Percentiles rank a stretch among this genome's conserved stretches.
These are phyloP conservation scores for Prenolepis imparis DNA, from an alignment of 2,888 invertebrate genomes.

Conservation along the genomic window DNA sequence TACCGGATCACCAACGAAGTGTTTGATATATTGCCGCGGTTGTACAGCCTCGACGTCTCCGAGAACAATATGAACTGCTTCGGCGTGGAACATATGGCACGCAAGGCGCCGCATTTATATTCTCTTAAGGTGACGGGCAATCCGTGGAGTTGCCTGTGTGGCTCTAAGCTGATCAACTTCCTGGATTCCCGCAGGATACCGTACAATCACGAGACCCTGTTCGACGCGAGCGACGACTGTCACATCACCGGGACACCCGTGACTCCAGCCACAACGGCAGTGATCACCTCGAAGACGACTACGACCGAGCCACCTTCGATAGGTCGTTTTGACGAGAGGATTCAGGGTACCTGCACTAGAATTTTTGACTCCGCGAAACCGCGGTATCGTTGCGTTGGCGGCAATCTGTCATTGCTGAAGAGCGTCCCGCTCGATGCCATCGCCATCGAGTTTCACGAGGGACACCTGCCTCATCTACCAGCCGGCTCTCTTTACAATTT, in stretches of 20 bases:
- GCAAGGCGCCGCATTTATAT: slow-evolving; percentile 63
- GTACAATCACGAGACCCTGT: slow-evolving; percentile 70
- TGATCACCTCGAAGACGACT: slow-evolving; percentile 1
- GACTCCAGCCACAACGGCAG: not conserved
- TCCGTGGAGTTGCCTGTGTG: slow-evolving; percentile 81
- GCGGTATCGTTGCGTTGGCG: slow-evolving; percentile 75
- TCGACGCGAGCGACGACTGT: slow-evolving; percentile 64
- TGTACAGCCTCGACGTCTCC: slow-evolving; percentile 72
- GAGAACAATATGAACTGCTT: slow-evolving; percentile 79
- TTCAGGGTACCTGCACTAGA: slow-evolving; percentile 60
- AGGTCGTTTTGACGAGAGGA: slow-evolving; percentile 41
- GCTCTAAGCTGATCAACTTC: slow-evolving; percentile 69
- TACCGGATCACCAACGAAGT: slow-evolving; percentile 73
- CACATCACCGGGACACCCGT: slow-evolving; percentile 11
- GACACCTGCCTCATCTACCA: slow-evolving; percentile 73
- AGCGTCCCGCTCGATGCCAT: slow-evolving; percentile 71
- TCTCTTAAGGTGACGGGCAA: slow-evolving; percentile 72
- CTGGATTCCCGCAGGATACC: slow-evolving; percentile 68
- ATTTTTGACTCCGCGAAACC: not conserved
- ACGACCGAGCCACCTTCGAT: slow-evolving; percentile 43
- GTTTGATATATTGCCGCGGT: slow-evolving; percentile 71
- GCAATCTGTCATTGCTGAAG: slow-evolving; percentile 72
- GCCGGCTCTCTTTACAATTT: slow-evolving; percentile 69
- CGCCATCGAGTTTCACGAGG: slow-evolving; percentile 77
- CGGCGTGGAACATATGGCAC: slow-evolving; percentile 74